Evolutionary conservation across 2,797 vertebrate species (phyloP), one percentile per base, ranked within the genome.

Genomic region (Rhabdomys pumilio): DNA sequence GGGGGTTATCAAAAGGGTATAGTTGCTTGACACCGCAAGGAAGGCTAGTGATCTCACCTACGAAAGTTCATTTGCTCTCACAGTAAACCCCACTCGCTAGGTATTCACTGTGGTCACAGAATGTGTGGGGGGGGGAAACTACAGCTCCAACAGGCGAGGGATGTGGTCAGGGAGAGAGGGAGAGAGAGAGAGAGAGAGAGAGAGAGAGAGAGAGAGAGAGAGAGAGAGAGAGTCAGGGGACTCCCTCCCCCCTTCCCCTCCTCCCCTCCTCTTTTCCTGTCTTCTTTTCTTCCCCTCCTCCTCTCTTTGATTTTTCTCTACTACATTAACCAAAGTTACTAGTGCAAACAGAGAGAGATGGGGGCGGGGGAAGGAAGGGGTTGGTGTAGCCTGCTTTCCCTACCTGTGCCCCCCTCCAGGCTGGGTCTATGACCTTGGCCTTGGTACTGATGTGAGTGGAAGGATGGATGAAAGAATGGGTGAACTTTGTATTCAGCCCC

Each of bases 391-490:
- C 53, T 41, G 26, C 0, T 29, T 17, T 17, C 15, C 53, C n/a
- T 15, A 6, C n/a, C 29, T 24, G 41, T 67, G 29, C 41, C 38
- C n/a, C 24, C 63, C 57, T 44, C 1, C 22, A 79, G 20, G 72
- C 65, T 47, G 47, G 63, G 19, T 20, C 57, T 2, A 0, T 1
- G 47, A 13, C 19, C 47, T 44, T 1, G 3, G 0, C 29, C 44
- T 13, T 80, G 9, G 57, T 4, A 19, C 38, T 22, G 13, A 89
- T 11, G 0, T 0, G 6, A 19, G 26, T 4, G 0, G 6, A 12
- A 19, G 1, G 31, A 0, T 3, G 1, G 0, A 0, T 6, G 3
- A 10, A 6, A 1, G n/a, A 3, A 14, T 1, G 17, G 24, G 2
- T 2, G 5, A 41, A 19, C 6, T 6, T 29, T 8, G 15, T 10